Base-by-base conservation (phyloP, 2,888 invertebrate genomes). In the Crepidodera aurea region DNA sequence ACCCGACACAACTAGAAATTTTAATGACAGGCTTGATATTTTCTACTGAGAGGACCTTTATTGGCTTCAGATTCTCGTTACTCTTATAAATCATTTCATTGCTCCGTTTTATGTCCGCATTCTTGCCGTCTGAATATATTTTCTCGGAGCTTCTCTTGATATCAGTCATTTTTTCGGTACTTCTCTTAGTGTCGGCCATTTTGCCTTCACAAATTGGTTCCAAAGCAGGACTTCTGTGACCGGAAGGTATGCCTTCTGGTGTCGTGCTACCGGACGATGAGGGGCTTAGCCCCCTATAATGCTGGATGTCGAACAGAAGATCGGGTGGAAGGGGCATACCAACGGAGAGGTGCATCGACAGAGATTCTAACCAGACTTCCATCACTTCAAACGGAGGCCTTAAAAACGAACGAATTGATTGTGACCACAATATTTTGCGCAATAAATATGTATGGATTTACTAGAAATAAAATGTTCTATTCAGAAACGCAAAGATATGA, bases 311-410 rank as follows among this genome's bases (percentile, higher is more conserved):
- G 51, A 87, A 87, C 12, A 92, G 84, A 34, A 93, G 82, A 70
- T 90, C 87, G 4, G 85, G 81, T 0, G 91, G 90, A 53, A 88
- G 76, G 0, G 88, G 82, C 62, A 85, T 86, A 1, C 88, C 86
- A 10, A 86, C 84, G 0, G 88, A 86, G 60, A 91, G 81, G 73
- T 91, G 90, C 84, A 89, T 88, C 18, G 89, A 88, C 48, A 94
- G 81, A 25, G 89, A 89, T 78, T 93, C 91, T 54, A 95, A 82
- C 95, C 96, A 95, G n/a, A 90, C 88, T 81, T 93, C 91, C 78
- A 94, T 87, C 29, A 92, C 89, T 77, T 95, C 94, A 82, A 96
- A 96, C 0, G 94, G 90, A 0, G 96, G 96, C 74, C 94, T 39
- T n/a, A 42, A 54, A 29, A 13, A 48, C 7, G 19, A n/a, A n/a